Evolutionary conservation across 2,888 invertebrate species (phyloP), one percentile per base, ranked within the genome.

Genomic region (Drosophila austrosaltans): DNA sequence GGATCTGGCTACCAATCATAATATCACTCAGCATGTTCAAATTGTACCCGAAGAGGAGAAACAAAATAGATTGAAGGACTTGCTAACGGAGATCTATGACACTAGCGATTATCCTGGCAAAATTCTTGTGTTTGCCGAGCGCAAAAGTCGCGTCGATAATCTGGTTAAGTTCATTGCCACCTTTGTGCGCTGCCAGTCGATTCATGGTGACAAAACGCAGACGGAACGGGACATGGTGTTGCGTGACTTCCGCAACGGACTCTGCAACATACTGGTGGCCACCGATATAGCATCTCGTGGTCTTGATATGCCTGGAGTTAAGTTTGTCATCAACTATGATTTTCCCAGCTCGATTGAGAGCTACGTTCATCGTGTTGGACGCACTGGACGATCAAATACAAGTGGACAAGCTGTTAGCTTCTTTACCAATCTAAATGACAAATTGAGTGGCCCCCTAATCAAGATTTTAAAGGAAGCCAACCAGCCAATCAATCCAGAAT

Each of bases 251-350:
- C 58, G 62, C 4, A 1, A 5, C 0, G 66, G 53, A 16, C 0
- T 1, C 7, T 53, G 25, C 42, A 69, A 66, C 22, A 58, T 76
- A 7, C 42, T 76, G 6, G 95, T 98, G 63, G 98, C 98, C 0
- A 98, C 98, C 0, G 98, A 98, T 93, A 96, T 98, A 0, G 98
- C 98, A 1, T 97, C 97, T 5, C 94, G 98, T 77, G 98, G 98
- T 2, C 94, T 98, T 63, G 98, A 99, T 90, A 97, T 97, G 59
- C 95, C 96, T 82, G 96, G 97, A 89, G 94, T 97, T 12, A 96
- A 97, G 92, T 96, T 74, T 92, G 97, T 98, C 0, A 93, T 98
- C 25, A 98, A 98, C 92, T 96, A 95, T 84, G 98, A 98, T 92
- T 98, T 98, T 87, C 98, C 98, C 0, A 94, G 95, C 16, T 97